A percentile compares a stretch with the other conserved stretches of the same genome.
phyloP scores from a whole-genome alignment of 2,797 vertebrate species.

The Linurgus olivaceus region DNA sequence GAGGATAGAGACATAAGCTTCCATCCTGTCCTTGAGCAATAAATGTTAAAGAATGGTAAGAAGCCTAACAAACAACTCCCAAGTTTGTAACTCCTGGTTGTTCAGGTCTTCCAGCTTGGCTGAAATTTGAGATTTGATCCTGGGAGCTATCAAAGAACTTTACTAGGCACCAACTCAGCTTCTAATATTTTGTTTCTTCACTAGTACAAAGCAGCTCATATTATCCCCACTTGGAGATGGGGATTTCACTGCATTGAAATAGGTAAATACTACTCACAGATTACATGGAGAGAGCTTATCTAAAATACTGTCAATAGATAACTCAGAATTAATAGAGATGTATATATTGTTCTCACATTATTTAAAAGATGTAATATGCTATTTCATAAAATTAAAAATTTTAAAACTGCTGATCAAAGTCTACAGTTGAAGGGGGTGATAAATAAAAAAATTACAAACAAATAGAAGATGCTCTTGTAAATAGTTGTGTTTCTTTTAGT shows the following conservation, averaged over 20 bases:
- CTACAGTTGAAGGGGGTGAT: background rate
- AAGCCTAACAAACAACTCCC: background rate
- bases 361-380: background rate
- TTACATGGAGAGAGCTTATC: background rate
- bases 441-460: background rate
- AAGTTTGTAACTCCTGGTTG: background rate
- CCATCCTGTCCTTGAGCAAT: background rate
- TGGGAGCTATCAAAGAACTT: background rate
- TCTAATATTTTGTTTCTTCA: background rate
- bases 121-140: background rate
- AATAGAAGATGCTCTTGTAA: background rate
- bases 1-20: background rate
- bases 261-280: background rate
- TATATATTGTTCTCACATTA: background rate
- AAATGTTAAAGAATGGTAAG: background rate
- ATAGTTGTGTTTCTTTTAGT: background rate
- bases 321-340: background rate
- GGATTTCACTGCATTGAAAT: background rate
- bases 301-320: background rate
- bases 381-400: background rate
- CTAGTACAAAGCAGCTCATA: background rate
- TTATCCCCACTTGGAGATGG: background rate
- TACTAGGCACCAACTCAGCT: background rate
- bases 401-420: background rate
- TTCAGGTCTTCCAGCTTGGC: background rate